Percentiles rank a stretch among this genome's conserved stretches.
Conservation (phyloP, 2,113 vertebrate genomes). For the Scolopax mira region DNA sequence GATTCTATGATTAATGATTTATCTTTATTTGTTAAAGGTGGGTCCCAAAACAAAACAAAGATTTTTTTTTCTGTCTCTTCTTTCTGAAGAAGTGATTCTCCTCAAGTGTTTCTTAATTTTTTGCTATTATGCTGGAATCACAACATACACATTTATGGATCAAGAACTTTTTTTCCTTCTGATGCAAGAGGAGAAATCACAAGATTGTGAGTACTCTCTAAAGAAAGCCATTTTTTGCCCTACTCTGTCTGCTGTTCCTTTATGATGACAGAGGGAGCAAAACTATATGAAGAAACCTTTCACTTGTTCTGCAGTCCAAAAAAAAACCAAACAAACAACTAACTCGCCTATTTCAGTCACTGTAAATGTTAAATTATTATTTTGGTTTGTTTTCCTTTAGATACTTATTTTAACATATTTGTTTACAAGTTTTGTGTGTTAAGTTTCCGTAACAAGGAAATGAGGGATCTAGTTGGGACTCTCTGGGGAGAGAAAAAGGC, state of each 20-base stretch:
- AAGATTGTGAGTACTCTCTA: neutral
- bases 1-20: neutral
- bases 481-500: neutral
- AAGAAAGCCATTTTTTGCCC: neutral
- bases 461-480: neutral
- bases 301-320: neutral
- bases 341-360: neutral
- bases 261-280: neutral
- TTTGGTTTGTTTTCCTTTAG: neutral
- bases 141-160: neutral
- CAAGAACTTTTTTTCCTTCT: neutral
- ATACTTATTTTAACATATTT: neutral
- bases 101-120: neutral
- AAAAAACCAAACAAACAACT: neutral
- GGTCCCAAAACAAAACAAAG: neutral
- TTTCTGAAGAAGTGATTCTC: neutral
- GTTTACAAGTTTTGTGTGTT: neutral
- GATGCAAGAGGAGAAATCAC: neutral
- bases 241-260: neutral
- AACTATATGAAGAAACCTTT: neutral
- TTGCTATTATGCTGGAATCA: neutral
- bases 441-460: neutral
- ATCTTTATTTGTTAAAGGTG: neutral
- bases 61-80: neutral
- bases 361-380: neutral